Percentiles rank a stretch among this genome's conserved stretches.
Conservation (phyloP, 2,113 vertebrate species). For the Sapayoa aenigma region DNA sequence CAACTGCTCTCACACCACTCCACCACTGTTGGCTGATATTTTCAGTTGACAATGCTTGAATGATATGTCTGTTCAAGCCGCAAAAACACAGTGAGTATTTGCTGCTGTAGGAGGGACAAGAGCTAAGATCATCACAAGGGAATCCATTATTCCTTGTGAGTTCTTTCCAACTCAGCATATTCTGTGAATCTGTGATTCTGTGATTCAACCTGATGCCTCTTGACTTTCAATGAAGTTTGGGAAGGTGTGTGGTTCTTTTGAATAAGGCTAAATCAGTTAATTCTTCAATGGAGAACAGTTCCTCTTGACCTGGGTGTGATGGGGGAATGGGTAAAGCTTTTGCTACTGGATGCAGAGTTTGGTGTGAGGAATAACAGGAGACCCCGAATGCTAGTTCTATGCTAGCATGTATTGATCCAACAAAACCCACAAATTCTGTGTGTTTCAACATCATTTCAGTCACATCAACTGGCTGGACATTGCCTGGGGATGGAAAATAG, state of each 20-base stretch:
- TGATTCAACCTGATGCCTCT: not conserved
- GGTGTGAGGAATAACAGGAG: too few species aligned
- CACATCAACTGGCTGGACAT: not conserved
- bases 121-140: not conserved
- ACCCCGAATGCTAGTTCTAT: not conserved
- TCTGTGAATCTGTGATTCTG: not conserved
- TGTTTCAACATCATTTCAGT: not conserved
- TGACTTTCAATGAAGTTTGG: not conserved
- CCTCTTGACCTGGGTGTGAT: not conserved
- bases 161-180: not conserved
- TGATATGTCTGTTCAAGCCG: not conserved
- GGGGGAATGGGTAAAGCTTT: not conserved
- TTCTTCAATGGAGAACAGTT: not conserved
- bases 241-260: not conserved
- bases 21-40: not conserved
- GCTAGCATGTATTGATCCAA: too few species aligned
- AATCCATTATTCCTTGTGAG: not conserved
- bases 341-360: rapidly evolving
- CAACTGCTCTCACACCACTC: not conserved
- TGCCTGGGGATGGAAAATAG: not conserved
- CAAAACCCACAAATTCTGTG: not conserved
- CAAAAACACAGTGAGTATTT: not conserved
- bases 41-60: not conserved
- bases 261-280: not conserved
- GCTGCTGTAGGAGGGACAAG: not conserved